These are phyloP conservation scores for Balearica regulorum DNA, from an alignment of 2,797 vertebrate species.

Conservation along the genomic window DNA sequence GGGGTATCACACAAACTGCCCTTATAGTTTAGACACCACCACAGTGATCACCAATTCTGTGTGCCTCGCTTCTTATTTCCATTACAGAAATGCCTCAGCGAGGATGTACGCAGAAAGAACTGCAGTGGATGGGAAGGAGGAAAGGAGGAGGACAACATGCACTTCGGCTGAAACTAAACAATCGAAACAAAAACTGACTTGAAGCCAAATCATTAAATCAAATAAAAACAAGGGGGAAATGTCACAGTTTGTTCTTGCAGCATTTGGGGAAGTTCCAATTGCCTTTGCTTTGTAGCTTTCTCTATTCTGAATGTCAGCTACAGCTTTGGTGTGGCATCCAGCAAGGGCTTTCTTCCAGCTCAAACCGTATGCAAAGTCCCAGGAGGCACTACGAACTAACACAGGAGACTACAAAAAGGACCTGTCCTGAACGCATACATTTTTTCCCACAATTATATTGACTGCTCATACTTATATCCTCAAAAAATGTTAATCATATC, in stretches of 20 bases:
- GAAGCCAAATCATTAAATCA: constrained; percentile 44
- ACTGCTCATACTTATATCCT: not conserved
- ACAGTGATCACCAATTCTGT: not conserved
- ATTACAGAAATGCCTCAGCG: not conserved
- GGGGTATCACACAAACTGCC: not conserved
- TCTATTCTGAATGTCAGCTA: not conserved
- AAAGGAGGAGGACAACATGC: not conserved
- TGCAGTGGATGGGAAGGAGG: not conserved
- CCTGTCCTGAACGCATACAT: not conserved
- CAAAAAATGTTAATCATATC: not conserved
- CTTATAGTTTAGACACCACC: not conserved
- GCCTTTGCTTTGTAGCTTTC: not conserved
- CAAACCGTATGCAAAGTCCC: not conserved
- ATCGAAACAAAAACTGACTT: not conserved
- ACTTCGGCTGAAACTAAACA: not conserved
- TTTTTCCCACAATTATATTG: not conserved
- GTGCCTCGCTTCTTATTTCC: not conserved
- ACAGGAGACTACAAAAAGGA: not conserved
- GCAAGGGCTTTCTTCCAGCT: not conserved
- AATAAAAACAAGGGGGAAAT: not conserved
- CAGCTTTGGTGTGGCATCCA: not conserved
- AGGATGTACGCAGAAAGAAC: not conserved
- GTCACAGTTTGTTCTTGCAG: constrained; percentile 30
- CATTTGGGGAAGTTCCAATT: not conserved
- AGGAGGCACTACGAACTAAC: not conserved